Base-by-base conservation (phyloP, 2,888 invertebrate genomes). In the Pristionchus mayeri region DNA sequence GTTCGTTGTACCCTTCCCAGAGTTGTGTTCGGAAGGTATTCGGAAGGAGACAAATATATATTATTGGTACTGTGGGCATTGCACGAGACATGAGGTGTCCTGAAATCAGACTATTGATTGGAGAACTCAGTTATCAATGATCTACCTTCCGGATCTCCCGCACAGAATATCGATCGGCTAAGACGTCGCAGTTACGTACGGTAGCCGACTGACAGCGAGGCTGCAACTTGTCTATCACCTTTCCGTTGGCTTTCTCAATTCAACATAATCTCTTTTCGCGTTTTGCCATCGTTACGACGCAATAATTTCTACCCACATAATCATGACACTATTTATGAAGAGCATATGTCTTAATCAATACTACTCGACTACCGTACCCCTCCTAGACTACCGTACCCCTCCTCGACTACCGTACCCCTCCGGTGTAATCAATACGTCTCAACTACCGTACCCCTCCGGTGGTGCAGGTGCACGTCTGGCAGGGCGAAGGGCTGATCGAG, bases 151-250 rank as follows among this genome's bases (percentile, higher is more conserved):
- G 78, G 27, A 91, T 85, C 24, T 89, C 89, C 40, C 85, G 60
- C 54, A 86, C 54, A 2, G 86, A 84, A 84, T 87, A 89, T 81
- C 89, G 89, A 50, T 89, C 86, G n/a, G 88, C 83, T n/a, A 91
- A 86, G 50, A 88, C 86, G 21, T 89, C 85, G 78, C 91, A 91
- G 78, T 85, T 88, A n/a, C 44, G 48, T 37, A 91, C 85, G 48
- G 87, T 84, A 6, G 88, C 85, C 16, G 91, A 87, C 63, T 91
- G 89, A 84, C 91, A 91, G 84, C 92, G 91, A 27, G 88, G 82
- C 90, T 90, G 84, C 50, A 87, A 71, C n/a, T n/a, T n/a, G n/a
- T n/a, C n/a, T n/a, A n/a, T n/a, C n/a, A n/a, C n/a, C n/a, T n/a
- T n/a, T n/a, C n/a, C n/a, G n/a, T n/a, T n/a, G n/a, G n/a, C n/a